Base-by-base conservation (phyloP, 2,888 invertebrate genomes). In the Hydriomena furcata region DNA sequence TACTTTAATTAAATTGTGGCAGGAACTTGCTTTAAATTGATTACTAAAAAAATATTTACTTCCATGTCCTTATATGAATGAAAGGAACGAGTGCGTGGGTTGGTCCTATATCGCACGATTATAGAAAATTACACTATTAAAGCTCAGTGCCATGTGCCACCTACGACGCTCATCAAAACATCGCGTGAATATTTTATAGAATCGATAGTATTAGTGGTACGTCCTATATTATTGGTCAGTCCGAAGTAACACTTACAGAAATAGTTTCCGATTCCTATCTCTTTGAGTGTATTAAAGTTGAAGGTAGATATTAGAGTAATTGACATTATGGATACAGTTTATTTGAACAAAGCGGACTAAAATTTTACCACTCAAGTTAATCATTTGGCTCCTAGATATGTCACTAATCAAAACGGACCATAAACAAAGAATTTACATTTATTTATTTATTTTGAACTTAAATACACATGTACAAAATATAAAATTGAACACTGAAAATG, bases 151-250 rank as follows among this genome's bases (percentile, higher is more conserved):
- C 32, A 30, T 44, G 24, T 28, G 25, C 12, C 32, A 51, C 57
- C 58, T 52, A 28, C 46, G 20, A 57, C 58, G 60, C 51, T 60
- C 52, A 55, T 60, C 49, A 57, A 68, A 72, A 66, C 54, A 61
- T 63, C 49, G 51, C 38, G 52, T 74, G 61, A 75, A 77, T 77
- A 69, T 65, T 79, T 76, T 51, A 78, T 66, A 50, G 35, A 66
- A 71, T 76, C 73, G 65, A 79, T 77, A 69, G 44, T 3, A 49
- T n/a, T n/a, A n/a, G n/a, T 47, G 41, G 52, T 42, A 52, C 52
- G 48, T 42, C 30, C 49, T 20, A 31, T 21, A n/a, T 20, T 20
- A 45, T 40, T 27, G 41, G 34, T 38, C 20, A 25, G 11, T 20
- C 41, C 2, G 25, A 48, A 48, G 42, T 35, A 48, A 30, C 28